phyloP scores from a whole-genome alignment of 2,113 vertebrate genomes.

The Eubucco bourcierii region DNA sequence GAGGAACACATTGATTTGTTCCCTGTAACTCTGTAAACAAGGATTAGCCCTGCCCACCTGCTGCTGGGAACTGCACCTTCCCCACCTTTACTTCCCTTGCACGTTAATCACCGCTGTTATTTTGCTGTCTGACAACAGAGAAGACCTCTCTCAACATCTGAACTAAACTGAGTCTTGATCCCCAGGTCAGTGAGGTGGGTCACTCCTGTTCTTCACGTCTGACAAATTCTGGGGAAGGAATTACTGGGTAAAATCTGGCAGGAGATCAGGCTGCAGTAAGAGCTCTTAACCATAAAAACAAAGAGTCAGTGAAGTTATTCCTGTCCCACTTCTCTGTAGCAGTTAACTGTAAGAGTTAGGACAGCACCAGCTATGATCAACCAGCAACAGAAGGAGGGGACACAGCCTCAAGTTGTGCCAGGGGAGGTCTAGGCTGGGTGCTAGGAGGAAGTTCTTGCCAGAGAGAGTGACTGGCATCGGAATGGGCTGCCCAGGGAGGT shows the following conservation, averaged over 20 bases:
- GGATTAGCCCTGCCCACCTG: not conserved
- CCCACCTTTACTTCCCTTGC: not conserved
- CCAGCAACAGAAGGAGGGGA: too few relatives aligned
- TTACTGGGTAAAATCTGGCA: not conserved
- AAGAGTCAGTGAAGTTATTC: not conserved
- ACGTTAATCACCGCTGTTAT: not conserved
- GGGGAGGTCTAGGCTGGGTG: too few relatives aligned
- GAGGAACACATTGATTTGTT: not conserved
- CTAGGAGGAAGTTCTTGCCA: too few relatives aligned
- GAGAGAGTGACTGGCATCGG: too few relatives aligned
- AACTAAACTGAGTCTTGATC: not conserved
- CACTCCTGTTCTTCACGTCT: not conserved
- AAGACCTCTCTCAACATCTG: not conserved
- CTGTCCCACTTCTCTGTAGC: not conserved
- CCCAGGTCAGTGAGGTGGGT: not conserved
- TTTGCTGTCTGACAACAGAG: not conserved
- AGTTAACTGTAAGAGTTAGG: not conserved
- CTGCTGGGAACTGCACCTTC: not conserved
- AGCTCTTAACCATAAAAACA: not conserved
- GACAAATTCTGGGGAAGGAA: not conserved
- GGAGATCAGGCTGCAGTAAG: not conserved
- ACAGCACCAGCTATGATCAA: not conserved
- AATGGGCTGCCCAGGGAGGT: too few relatives aligned
- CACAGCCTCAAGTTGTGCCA: too few relatives aligned
- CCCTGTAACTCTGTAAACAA: not conserved